phyloP scores from a whole-genome alignment of 2,888 invertebrate species.

The Drosophila mimica region DNA sequence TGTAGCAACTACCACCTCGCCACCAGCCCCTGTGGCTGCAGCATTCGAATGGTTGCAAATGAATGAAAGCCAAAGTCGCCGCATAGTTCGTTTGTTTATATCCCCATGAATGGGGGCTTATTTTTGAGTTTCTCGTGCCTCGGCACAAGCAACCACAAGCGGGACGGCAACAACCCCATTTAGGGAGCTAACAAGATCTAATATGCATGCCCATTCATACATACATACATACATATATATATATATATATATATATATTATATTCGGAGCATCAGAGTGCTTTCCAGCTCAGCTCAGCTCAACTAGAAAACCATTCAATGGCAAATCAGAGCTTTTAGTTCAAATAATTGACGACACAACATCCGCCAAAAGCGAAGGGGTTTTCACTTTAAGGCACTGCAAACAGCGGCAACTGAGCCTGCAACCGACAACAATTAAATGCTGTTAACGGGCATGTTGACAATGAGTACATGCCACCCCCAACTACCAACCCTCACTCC shows the following conservation, averaged over 20 bases:
- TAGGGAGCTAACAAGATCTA: conserved; percentile 2
- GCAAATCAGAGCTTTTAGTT: neutral
- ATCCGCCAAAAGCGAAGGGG: neutral
- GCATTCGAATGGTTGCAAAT: conserved; percentile 54
- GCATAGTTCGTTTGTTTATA: conserved; percentile 43
- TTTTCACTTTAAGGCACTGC: neutral
- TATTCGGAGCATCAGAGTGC: neutral
- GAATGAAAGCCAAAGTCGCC: conserved; percentile 57
- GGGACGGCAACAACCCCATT: neutral
- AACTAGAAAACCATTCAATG: neutral
- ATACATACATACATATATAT: no score
- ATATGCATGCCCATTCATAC: neutral
- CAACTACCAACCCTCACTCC: conserved; percentile 9
- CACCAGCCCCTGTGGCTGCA: conserved; percentile 6
- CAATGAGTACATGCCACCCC: conserved; percentile 37
- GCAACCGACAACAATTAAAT: conserved; percentile 29
- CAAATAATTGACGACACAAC: neutral
- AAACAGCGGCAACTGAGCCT: conserved; percentile 14
- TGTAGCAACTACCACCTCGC: neutral
- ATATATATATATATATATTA: neutral
- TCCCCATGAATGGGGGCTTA: conserved; percentile 41
- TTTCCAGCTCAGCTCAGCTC: neutral
- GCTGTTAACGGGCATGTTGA: conserved; percentile 47
- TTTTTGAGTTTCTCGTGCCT: conserved; percentile 12
- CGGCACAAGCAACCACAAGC: neutral